phyloP scores from a whole-genome alignment of 2,797 vertebrate genomes.

The Silurus lanzhouensis region DNA sequence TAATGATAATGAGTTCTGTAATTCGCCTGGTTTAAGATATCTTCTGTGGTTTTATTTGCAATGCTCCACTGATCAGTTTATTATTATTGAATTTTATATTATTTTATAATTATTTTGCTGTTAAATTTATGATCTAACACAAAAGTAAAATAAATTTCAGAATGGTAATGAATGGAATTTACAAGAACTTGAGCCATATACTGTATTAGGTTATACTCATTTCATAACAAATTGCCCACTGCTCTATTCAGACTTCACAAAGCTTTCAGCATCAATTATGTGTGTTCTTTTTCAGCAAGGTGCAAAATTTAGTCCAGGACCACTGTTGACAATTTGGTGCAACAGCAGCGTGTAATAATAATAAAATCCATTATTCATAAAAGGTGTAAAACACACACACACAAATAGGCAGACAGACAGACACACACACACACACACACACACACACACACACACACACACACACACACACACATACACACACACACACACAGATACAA shows the following conservation, averaged over 20 bases:
- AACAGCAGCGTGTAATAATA: not conserved
- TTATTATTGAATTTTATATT: not conserved
- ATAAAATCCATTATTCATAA: not conserved
- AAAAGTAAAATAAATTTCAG: not conserved
- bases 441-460: not conserved
- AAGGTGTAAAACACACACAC: no score
- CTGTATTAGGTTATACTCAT: not conserved
- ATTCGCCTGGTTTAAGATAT: conserved; percentile 15
- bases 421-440: no score
- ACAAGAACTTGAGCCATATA: not conserved
- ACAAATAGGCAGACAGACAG: no score
- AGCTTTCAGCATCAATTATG: not conserved
- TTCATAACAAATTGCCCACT: not conserved
- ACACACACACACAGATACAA: not conserved
- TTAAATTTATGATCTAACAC: not conserved
- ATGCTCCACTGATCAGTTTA: not conserved
- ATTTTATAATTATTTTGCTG: no score
- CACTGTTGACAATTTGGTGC: not conserved
- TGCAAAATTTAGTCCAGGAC: not conserved
- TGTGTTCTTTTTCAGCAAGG: not conserved
- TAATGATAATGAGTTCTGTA: not conserved
- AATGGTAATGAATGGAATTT: not conserved
- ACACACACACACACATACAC: not conserved
- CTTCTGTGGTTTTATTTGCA: conserved; percentile 13
- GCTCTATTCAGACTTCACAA: not conserved